phyloP scores from a whole-genome alignment of 2,797 vertebrate species.

The Thripadectes ignobilis region DNA sequence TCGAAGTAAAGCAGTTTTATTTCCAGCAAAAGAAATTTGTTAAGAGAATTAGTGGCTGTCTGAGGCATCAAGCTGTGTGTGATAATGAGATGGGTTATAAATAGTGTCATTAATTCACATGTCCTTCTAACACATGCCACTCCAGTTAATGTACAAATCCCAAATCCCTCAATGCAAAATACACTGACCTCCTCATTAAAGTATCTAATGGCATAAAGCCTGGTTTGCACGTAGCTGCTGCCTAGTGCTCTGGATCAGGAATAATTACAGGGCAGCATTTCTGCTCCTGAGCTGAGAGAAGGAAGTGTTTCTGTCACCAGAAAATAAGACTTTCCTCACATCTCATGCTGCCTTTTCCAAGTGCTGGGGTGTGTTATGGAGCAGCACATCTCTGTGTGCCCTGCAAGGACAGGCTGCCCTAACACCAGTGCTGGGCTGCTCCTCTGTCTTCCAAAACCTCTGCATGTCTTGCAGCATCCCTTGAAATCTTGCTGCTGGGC shows the following conservation, averaged over 20 bases:
- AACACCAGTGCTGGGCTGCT: background rate
- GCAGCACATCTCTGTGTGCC: background rate
- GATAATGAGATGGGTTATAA: conserved; percentile 79
- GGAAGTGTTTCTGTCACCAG: background rate
- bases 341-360: background rate
- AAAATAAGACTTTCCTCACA: background rate
- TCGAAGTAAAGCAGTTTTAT: conserved; percentile 50
- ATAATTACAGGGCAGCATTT: background rate
- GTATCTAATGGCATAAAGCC: background rate
- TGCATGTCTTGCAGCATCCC: background rate
- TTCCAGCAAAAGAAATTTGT: conserved; percentile 65
- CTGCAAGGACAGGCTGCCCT: background rate
- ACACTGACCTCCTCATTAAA: conserved; percentile 9
- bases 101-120: conserved; percentile 75
- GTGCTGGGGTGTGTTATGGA: background rate
- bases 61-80: conserved; percentile 71
- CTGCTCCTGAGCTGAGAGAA: background rate
- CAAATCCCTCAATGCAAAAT: background rate
- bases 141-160: conserved; percentile 22
- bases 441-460: background rate
- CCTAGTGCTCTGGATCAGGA: background rate
- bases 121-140: conserved; percentile 68
- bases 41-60: conserved; percentile 73
- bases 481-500: background rate
- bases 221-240: background rate